phyloP scores from a whole-genome alignment of 2,113 vertebrate genomes.

The Triplophysa dalaica region DNA sequence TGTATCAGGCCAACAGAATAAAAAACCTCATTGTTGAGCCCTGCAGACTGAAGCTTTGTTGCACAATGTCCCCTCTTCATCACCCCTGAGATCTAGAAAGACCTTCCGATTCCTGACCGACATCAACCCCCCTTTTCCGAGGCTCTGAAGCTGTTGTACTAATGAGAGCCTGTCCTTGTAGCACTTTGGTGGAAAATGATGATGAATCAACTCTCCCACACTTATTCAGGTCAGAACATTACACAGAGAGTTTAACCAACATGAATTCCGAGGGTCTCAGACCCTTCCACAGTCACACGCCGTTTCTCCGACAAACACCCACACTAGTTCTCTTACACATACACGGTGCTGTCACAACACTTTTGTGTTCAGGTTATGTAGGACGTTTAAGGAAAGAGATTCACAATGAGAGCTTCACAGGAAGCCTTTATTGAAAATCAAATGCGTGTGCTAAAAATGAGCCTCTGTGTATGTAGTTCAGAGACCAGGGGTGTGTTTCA shows the following conservation, averaged over 20 bases:
- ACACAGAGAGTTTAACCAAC: conserved; percentile 49
- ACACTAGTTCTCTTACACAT: conserved; percentile 31
- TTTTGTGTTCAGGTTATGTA: conserved; percentile 45
- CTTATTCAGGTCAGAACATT: conserved; percentile 49
- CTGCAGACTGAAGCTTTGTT: background rate
- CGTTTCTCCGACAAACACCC: conserved; percentile 42
- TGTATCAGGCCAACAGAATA: background rate
- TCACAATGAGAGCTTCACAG: conserved; percentile 22
- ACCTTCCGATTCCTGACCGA: conserved; percentile 2
- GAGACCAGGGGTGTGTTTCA: too few relatives aligned
- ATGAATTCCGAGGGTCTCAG: background rate
- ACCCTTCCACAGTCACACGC: conserved; percentile 20
- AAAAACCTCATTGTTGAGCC: conserved; percentile 3
- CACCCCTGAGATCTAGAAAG: conserved; percentile 5
- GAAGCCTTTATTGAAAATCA: conserved; percentile 36
- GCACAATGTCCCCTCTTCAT: background rate
- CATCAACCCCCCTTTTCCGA: background rate
- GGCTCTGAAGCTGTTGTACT: conserved; percentile 1
- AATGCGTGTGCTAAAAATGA: background rate
- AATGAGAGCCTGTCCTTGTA: conserved; percentile 30
- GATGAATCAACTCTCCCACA: conserved; percentile 44
- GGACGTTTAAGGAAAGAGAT: conserved; percentile 38
- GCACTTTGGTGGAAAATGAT: conserved; percentile 1
- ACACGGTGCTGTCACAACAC: conserved; percentile 19
- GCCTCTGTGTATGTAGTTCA: background rate